Base-by-base conservation (phyloP, 2,113 vertebrate genomes). In the Uria aalge region DNA sequence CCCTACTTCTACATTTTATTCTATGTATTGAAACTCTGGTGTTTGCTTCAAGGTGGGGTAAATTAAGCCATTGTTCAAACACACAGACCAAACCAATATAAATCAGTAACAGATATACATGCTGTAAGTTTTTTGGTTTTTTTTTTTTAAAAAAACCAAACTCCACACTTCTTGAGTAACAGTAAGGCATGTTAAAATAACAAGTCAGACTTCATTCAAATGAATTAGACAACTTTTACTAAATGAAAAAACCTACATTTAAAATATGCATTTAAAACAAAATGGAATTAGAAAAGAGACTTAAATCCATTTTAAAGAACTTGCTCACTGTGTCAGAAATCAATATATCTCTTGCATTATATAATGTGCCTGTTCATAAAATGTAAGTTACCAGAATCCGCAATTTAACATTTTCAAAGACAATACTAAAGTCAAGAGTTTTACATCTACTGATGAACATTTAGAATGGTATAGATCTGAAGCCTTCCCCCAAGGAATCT, bases 151-250 rank as follows among this genome's bases (percentile, higher is more conserved):
- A 48, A 93, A 86, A 84, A 86, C 48, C 32, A 64, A 95, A 66
- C 48, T 82, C 80, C 94, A 90, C 53, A 88, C 32, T 20, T 75
- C 80, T 92, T 95, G 36, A 90, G 4, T 74, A 91, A 56, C 60
- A 96, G 76, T 56, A 75, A 84, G 56, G 56, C 50, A 75, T 64
- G 84, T 92, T 88, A 97, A 96, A 98, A 98, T 95, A 97, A 98
- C 91, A 97, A 98, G 97, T 93, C 98, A 98, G 96, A 96, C 97
- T 97, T 98, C 97, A 87, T 97, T 98, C 97, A 95, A 98, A 97
- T 98, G 98, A 98, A 98, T 98, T 98, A 98, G 98, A 98, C 98
- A 98, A 98, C 97, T 98, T 98, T 98, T 98, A 98, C 98, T 98
- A 98, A 98, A 98, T 98, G 98, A 98, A 98, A 98, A 98, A 96